phyloP scores from a whole-genome alignment of 2,888 invertebrate species.

The Byasa hedistus region DNA sequence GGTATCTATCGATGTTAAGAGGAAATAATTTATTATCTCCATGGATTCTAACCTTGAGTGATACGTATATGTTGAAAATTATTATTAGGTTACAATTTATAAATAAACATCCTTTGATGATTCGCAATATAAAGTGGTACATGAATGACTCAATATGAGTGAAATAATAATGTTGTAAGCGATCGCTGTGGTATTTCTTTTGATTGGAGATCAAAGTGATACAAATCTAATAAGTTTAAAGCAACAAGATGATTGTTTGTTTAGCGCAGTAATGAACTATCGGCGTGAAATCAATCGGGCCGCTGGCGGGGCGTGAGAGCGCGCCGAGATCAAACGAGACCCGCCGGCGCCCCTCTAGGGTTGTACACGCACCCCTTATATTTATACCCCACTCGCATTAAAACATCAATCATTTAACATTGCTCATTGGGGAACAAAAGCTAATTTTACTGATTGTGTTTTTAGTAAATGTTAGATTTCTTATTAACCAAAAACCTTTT shows the following conservation, averaged over 20 bases:
- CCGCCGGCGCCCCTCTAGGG: conserved; percentile 38
- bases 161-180: conserved; percentile 14
- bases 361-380: conserved; percentile 24
- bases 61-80: too few species aligned
- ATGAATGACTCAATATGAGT: neutral
- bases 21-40: too few species aligned
- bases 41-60: too few species aligned
- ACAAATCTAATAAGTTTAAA: conserved; percentile 30
- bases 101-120: too few species aligned
- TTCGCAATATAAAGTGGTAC: too few species aligned
- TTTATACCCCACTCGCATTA: neutral
- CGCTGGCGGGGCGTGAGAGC: conserved; percentile 45
- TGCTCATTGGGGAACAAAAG: too few species aligned
- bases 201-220: conserved; percentile 31
- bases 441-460: too few species aligned
- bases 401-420: too few species aligned
- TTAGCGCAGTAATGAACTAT: conserved; percentile 40
- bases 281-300: conserved; percentile 45
- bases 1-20: too few species aligned
- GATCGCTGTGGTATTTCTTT: conserved; percentile 27
- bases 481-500: too few species aligned
- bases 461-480: too few species aligned
- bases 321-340: conserved; percentile 43
- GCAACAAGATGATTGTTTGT: conserved; percentile 36
- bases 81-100: too few species aligned